Conservation (phyloP, 2,113 vertebrate species). For the Phodopus roborovskii region DNA sequence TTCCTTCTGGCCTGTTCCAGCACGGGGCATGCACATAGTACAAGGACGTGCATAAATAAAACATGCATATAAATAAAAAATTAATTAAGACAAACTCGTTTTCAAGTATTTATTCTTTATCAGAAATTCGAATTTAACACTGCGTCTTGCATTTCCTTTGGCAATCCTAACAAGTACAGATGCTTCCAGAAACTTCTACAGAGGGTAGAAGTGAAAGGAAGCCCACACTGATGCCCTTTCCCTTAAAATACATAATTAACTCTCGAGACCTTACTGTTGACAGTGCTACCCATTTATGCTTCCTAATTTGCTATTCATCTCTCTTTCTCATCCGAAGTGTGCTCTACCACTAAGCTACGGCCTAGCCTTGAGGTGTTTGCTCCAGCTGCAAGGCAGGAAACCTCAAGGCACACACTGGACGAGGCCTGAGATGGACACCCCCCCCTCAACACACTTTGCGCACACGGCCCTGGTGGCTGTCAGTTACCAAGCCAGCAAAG, state of each 20-base stretch:
- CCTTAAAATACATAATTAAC: neutral
- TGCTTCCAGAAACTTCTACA: slow-evolving; percentile 28
- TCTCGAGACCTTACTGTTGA: neutral
- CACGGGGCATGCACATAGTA: fast-evolving
- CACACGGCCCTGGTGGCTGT: neutral
- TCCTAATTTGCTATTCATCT: neutral
- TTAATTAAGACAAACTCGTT: neutral
- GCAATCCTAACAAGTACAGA: neutral
- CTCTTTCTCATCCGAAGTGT: neutral
- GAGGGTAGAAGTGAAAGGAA: neutral
- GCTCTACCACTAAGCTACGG: too few species aligned
- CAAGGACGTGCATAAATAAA: neutral
- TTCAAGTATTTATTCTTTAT: neutral
- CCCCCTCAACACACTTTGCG: neutral
- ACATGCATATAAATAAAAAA: neutral
- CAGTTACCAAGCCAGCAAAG: neutral
- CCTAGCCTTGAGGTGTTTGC: neutral
- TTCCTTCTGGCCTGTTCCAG: neutral
- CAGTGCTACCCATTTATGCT: neutral
- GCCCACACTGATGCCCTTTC: neutral
- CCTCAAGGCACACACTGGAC: neutral
- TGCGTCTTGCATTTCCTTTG: neutral
- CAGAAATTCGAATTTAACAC: slow-evolving; percentile 8
- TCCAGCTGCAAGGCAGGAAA: slow-evolving; percentile 31
- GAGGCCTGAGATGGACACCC: neutral